Base-by-base conservation (phyloP, 2,888 invertebrate genomes). In the Oscheius onirici region DNA sequence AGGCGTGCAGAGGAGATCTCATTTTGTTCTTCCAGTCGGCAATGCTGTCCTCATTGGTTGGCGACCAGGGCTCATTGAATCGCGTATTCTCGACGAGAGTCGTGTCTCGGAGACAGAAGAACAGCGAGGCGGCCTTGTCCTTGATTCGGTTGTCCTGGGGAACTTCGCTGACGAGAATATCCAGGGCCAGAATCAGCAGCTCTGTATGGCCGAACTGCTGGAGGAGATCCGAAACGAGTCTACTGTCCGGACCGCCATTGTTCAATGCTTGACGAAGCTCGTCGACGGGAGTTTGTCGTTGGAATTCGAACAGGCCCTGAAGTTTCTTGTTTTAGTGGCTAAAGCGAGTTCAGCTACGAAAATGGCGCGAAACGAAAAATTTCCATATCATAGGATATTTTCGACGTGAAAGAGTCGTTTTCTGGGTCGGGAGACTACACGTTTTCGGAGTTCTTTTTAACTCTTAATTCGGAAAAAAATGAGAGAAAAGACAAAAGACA, bases 281-380 rank as follows among this genome's bases (percentile, higher is more conserved):
- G 88, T 97, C 96, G 0, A 94, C 93, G 3, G 96, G 95, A 55
- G 94, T 92, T 43, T 94, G 91, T 86, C 95, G 92, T 67, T 92
- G 91, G 76, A 95, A 91, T 77, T 95, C 91, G 85, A 94, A 93
- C 15, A 94, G 93, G 11, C 96, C 92, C 90, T 91, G 87, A n/a
- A n/a, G n/a, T n/a, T n/a, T n/a, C n/a, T n/a, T n/a, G n/a, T n/a
- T n/a, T n/a, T n/a, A n/a, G n/a, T n/a, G n/a, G n/a, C n/a, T n/a
- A n/a, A n/a, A 26, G 11, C 11, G n/a, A 1, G n/a, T 28, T 5
- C 46, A 15, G 17, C 17, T 46, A 61, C 17, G 40, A 41, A n/a
- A n/a, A n/a, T n/a, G n/a, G n/a, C n/a, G n/a, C n/a, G n/a, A n/a
- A n/a, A n/a, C n/a, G n/a, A n/a, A n/a, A n/a, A n/a, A n/a, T n/a